Percentiles rank a stretch among this genome's conserved stretches.
Conservation (phyloP, 35 echinoderm and acorn worm species). For the Heliocidaris erythrogramma region DNA sequence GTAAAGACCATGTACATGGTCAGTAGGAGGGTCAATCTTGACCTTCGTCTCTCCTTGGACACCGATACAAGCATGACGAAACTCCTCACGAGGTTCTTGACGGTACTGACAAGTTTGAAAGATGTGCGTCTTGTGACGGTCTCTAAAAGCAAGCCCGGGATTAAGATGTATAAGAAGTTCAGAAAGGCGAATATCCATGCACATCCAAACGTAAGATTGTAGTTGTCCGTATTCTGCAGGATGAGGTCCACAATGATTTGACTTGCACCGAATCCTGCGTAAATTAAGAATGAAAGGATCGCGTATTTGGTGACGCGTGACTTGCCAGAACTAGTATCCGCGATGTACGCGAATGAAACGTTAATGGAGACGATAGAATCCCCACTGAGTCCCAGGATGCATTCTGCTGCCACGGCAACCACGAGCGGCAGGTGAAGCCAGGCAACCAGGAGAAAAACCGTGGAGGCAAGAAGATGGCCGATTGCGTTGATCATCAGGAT, state of each 20-base stretch:
- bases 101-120: not conserved
- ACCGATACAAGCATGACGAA: slow-evolving; percentile 28
- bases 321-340: slow-evolving; percentile 31
- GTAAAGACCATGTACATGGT: not conserved
- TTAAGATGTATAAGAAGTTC: slow-evolving; percentile 40
- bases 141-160: slow-evolving; percentile 40
- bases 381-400: slow-evolving; percentile 46
- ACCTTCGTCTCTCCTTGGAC: not conserved
- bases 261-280: slow-evolving; percentile 48
- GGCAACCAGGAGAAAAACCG: slow-evolving; percentile 39
- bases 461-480: slow-evolving; percentile 46
- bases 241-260: slow-evolving; percentile 43
- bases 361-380: slow-evolving; percentile 28
- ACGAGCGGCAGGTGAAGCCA: slow-evolving; percentile 33
- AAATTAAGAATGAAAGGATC: slow-evolving; percentile 14
- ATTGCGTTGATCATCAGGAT: slow-evolving; percentile 54
- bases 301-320: slow-evolving; percentile 7
- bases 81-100: not conserved
- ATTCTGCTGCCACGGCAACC: slow-evolving; percentile 35
- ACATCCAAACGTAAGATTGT: slow-evolving; percentile 29
- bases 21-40: not conserved
- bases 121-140: not conserved
- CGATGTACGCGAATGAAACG: slow-evolving; percentile 53
- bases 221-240: slow-evolving; percentile 49
- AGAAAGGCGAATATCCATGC: slow-evolving; percentile 35